phyloP scores from a whole-genome alignment of 2,113 vertebrate species.

The Loxodonta africana region DNA sequence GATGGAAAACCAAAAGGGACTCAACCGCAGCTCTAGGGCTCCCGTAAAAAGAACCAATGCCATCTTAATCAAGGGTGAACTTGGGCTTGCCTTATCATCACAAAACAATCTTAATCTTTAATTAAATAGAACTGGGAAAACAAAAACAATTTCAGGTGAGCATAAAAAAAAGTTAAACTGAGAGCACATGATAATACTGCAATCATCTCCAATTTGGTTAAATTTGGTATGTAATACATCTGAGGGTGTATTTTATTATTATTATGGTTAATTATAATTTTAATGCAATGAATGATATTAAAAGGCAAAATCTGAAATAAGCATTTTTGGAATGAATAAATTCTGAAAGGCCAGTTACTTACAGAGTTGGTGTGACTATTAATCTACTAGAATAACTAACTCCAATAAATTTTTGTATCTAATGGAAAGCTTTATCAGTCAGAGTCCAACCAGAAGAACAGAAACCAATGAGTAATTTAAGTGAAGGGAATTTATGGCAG shows the following conservation, averaged over 20 bases:
- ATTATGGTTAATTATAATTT: neutral
- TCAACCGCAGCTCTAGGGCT: no score
- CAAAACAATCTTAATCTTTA: neutral
- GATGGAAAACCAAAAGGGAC: no score
- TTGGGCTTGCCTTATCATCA: neutral
- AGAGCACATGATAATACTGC: neutral
- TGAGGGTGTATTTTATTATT: neutral
- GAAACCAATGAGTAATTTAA: neutral
- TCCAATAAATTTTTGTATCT: conserved; percentile 24
- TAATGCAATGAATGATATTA: neutral
- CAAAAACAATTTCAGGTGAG: neutral
- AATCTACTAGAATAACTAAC: neutral
- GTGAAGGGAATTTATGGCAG: neutral
- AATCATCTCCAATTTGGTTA: neutral
- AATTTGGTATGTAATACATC: neutral
- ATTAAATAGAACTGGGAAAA: conserved; percentile 54
- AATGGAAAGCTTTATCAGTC: conserved; percentile 2
- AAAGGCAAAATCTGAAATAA: conserved; percentile 25
- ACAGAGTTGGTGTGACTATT: neutral
- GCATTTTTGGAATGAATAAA: neutral
- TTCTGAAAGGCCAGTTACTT: neutral
- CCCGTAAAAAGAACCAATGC: conserved; percentile 25
- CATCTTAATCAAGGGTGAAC: neutral
- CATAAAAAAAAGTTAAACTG: neutral
- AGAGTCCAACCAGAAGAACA: neutral